Evolutionary conservation across 2,797 vertebrate species (phyloP).

Genomic region (Ptychobarbus kaznakovi): DNA sequence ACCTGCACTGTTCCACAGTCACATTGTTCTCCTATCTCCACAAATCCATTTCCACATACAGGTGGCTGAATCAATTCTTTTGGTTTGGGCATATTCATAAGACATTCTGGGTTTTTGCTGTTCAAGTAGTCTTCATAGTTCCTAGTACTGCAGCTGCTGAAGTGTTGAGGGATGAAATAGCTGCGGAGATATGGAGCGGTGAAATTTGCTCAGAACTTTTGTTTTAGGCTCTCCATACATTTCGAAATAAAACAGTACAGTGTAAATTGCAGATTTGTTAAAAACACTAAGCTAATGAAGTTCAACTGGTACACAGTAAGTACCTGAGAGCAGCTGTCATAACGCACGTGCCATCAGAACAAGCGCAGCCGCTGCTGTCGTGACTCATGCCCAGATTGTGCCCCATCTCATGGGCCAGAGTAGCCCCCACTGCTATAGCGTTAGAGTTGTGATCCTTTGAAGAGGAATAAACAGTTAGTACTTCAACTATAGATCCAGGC

Average conservation of each 20-base stretch:
- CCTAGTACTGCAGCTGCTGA: constrained; percentile 80
- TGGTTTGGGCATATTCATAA: constrained; percentile 72
- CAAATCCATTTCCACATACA: constrained; percentile 78
- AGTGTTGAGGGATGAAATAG: constrained; percentile 72
- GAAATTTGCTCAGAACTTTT: too few species aligned
- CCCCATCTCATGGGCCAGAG: constrained; percentile 83
- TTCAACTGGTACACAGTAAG: neutral
- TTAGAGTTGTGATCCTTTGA: constrained; percentile 74
- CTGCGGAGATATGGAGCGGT: constrained; percentile 61
- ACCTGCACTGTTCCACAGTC: constrained; percentile 79
- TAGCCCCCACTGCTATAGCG: constrained; percentile 77
- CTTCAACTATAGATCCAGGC: neutral
- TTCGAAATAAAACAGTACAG: neutral
- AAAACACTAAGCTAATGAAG: neutral
- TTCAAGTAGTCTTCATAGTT: constrained; percentile 68
- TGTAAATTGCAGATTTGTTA: neutral
- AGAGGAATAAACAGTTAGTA: neutral
- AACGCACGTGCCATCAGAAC: constrained; percentile 74
- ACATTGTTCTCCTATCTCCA: constrained; percentile 77
- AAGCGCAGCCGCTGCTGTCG: constrained; percentile 75
- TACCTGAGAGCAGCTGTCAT: constrained; percentile 81
- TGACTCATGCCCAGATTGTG: constrained; percentile 84
- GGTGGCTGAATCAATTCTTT: constrained; percentile 52
- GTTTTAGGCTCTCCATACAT: too few species aligned
- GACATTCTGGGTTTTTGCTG: constrained; percentile 70